Percentiles rank a stretch among this genome's conserved stretches.
Conservation (phyloP, 1,140 invertebrate genomes). For the Stratiolaelaps scimitus region DNA sequence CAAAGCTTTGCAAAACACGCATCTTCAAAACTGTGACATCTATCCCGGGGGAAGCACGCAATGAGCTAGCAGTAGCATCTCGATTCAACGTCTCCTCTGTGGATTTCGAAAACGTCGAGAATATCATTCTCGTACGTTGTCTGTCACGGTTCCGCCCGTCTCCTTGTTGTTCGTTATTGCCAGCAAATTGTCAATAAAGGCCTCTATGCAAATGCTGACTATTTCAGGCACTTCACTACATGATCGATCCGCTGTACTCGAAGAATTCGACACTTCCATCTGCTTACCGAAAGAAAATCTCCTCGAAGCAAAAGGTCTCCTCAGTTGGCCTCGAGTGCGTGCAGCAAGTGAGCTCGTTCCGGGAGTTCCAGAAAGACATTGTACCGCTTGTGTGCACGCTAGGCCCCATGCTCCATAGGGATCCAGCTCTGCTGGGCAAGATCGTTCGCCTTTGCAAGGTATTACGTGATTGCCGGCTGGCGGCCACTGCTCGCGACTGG, state of each 20-base stretch:
- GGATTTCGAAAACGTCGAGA: too few relatives aligned
- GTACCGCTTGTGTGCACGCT: conserved; percentile 74
- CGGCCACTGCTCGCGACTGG: too few relatives aligned
- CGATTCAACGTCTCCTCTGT: too few relatives aligned
- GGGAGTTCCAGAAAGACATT: conserved; percentile 59
- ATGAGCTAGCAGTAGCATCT: too few relatives aligned
- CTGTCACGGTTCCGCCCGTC: too few relatives aligned
- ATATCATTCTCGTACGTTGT: too few relatives aligned
- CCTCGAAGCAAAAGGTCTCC: conserved; percentile 3
- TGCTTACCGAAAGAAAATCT: conserved; percentile 3
- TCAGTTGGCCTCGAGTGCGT: conserved; percentile 28
- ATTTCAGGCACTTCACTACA: conserved; percentile 48
- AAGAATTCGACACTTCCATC: conserved; percentile 22
- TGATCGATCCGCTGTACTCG: conserved; percentile 13
- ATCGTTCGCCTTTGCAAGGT: conserved; percentile 61
- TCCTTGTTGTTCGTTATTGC: too few relatives aligned
- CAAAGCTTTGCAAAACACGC: too few relatives aligned
- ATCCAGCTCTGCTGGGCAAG: conserved; percentile 60
- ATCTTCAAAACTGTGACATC: too few relatives aligned
- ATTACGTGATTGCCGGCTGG: conserved; percentile 43
- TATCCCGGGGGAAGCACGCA: too few relatives aligned
- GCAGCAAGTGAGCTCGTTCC: conserved; percentile 50
- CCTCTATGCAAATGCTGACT: conserved; percentile 47
- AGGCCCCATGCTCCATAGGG: conserved; percentile 72
- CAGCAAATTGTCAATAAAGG: conserved; percentile 53